Evolutionary conservation across 2,797 vertebrate species (phyloP).

Genomic region (Sardinella longiceps): DNA sequence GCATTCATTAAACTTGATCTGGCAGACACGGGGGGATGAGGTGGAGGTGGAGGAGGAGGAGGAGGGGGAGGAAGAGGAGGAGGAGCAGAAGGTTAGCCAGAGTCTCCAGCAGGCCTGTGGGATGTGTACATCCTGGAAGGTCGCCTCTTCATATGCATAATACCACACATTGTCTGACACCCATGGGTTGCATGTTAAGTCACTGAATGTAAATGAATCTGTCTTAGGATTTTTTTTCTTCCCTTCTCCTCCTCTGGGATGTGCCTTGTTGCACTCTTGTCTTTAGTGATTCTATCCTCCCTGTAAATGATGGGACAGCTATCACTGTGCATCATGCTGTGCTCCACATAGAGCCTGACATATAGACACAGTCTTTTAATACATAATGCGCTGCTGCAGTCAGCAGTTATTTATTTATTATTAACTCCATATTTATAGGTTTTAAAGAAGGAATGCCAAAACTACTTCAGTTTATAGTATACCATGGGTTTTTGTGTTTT

Average conservation of each 20-base stretch:
- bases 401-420: background rate
- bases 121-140: constrained; percentile 15
- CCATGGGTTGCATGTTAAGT: constrained; percentile 8
- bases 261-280: constrained; percentile 7
- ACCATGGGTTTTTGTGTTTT: background rate
- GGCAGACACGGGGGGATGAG: constrained; percentile 41
- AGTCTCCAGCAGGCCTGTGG: background rate
- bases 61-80: background rate
- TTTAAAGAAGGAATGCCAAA: background rate
- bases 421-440: background rate
- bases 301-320: background rate
- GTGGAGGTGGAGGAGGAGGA: background rate
- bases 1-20: constrained; percentile 62
- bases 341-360: background rate
- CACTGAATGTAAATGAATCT: constrained; percentile 10
- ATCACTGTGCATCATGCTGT: background rate
- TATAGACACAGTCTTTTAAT: background rate
- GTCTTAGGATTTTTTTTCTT: background rate
- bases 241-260: background rate
- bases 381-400: background rate
- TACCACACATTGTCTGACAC: constrained; percentile 10
- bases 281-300: background rate
- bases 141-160: constrained; percentile 19
- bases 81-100: background rate
- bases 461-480: background rate